phyloP scores from a whole-genome alignment of 2,113 vertebrate species.

The Gnathonemus longibarbis region DNA sequence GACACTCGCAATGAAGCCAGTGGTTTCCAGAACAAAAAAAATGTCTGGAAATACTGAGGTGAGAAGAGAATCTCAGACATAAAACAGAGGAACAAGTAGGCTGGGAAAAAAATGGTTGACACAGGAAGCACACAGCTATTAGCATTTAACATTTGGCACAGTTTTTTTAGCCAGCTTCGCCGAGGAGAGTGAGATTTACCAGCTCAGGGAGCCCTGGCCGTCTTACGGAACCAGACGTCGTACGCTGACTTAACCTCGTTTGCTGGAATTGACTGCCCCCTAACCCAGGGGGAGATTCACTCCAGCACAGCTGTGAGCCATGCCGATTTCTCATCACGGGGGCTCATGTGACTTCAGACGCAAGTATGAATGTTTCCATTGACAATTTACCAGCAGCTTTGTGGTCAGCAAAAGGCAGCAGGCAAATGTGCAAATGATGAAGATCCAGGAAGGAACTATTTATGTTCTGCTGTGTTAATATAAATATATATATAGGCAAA shows the following conservation, averaged over 20 bases:
- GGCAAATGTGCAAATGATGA: background rate
- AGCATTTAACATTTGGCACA: background rate
- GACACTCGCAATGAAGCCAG: background rate
- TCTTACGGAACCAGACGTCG: background rate
- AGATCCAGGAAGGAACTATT: background rate
- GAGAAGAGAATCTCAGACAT: constrained; percentile 15
- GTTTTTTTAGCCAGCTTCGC: background rate
- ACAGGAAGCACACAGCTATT: constrained; percentile 5
- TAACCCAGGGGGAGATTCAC: background rate
- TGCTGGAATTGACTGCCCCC: background rate
- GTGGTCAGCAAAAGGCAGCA: background rate
- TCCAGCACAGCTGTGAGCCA: constrained; percentile 2
- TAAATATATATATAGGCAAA: background rate
- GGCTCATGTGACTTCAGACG: background rate
- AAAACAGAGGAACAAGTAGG: constrained; percentile 1
- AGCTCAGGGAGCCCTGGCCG: background rate
- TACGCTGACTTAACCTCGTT: background rate
- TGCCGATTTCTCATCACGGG: background rate
- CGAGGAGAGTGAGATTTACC: background rate
- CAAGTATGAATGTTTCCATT: background rate
- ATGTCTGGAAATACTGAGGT: constrained; percentile 6
- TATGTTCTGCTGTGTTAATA: background rate
- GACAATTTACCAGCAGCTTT: background rate
- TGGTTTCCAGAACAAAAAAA: background rate
- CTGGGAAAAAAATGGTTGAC: background rate